phyloP scores from a whole-genome alignment of 2,113 vertebrate species.

The Lepisosteus oculatus region DNA sequence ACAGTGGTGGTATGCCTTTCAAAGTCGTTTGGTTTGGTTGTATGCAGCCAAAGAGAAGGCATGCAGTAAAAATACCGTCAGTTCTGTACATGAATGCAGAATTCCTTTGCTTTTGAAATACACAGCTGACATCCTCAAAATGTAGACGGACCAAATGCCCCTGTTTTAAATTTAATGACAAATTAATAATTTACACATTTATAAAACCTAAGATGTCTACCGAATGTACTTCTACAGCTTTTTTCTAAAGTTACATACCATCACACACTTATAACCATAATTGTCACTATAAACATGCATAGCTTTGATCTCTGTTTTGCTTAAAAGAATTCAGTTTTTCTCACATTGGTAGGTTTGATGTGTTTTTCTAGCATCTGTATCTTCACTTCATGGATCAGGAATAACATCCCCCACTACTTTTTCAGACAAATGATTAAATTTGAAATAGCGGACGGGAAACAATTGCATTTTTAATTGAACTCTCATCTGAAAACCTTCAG shows the following conservation, averaged over 20 bases:
- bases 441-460: constrained; percentile 71
- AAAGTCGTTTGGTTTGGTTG: neutral
- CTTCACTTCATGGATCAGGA: neutral
- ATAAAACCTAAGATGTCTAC: neutral
- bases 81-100: neutral
- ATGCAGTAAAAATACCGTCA: neutral
- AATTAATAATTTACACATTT: constrained; percentile 16
- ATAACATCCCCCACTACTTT: constrained; percentile 37
- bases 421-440: constrained; percentile 67
- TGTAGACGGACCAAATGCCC: neutral
- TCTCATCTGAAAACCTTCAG: constrained; percentile 73
- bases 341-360: neutral
- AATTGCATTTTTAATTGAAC: constrained; percentile 78
- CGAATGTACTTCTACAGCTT: neutral
- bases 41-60: neutral
- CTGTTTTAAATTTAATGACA: constrained; percentile 11
- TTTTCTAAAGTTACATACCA: no score
- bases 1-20: neutral
- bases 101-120: neutral
- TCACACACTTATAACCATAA: no score
- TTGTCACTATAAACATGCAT: no score
- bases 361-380: neutral
- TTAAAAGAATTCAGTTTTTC: no score
- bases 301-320: no score
- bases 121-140: neutral